These are phyloP conservation scores for Anthoscopus minutus DNA, from an alignment of 2,113 vertebrate genomes.

Conservation along the genomic window DNA sequence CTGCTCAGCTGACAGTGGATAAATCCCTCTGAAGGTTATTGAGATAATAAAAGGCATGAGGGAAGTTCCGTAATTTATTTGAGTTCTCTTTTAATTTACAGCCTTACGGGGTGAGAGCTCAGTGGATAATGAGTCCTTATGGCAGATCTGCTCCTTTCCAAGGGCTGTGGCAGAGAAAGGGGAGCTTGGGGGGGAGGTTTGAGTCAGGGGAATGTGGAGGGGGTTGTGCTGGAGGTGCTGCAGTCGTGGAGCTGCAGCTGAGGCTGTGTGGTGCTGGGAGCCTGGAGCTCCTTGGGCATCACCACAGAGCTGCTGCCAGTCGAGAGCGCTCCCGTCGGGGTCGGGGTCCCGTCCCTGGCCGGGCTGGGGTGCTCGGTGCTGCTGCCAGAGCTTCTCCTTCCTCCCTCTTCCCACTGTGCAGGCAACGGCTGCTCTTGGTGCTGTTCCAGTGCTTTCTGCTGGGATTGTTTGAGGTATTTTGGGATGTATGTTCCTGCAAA, in stretches of 20 bases:
- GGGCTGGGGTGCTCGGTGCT: background rate
- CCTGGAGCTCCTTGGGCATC: background rate
- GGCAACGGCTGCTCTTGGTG: background rate
- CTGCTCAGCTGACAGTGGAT: constrained; percentile 31
- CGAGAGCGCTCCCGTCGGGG: fast-evolving
- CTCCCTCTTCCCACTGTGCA: fast-evolving
- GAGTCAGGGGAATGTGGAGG: background rate
- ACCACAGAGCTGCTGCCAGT: background rate
- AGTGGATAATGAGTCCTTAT: background rate
- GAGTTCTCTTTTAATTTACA: constrained; percentile 36
- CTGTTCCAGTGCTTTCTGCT: constrained; percentile 9
- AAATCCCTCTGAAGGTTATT: constrained; percentile 61
- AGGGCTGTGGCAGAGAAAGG: background rate
- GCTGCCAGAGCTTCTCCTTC: background rate
- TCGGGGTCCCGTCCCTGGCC: background rate
- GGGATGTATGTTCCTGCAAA: background rate
- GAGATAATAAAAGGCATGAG: constrained; percentile 51
- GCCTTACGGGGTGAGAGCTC: background rate
- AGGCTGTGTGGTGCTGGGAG: background rate
- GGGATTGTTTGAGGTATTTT: background rate
- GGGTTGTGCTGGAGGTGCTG: background rate
- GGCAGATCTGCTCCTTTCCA: background rate
- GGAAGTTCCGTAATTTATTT: constrained; percentile 34
- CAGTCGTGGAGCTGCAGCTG: background rate
- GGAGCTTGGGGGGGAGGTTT: background rate